Base-by-base conservation (phyloP, 2,888 invertebrate genomes). In the Andrena trimmerana region DNA sequence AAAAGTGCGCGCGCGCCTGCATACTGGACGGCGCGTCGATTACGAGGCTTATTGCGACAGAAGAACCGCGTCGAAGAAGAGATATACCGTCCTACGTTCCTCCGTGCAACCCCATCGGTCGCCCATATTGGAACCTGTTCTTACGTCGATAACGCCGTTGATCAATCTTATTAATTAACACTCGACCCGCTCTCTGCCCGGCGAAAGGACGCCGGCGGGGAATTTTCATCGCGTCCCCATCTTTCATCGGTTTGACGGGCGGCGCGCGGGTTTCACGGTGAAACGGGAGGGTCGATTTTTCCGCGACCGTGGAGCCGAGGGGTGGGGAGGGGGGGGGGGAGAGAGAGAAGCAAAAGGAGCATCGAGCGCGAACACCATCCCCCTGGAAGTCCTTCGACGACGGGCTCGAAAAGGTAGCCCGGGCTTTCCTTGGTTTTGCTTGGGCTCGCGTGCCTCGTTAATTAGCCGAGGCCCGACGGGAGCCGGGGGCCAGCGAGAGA, bases 121-220 rank as follows among this genome's bases (percentile, higher is more conserved):
- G 67, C 36, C 33, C 60, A 59, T 70, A 83, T 81, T 67, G 84
- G 85, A 91, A 91, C 91, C 91, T 88, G 89, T 90, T 90, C 86
- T 89, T 87, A 81, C 67, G 48, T 75, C 88, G 87, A 87, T 89
- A 59, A 85, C 87, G 85, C 84, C 85, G 89, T 91, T 92, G 90
- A 91, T 92, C 92, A 91, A 91, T 92, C 92, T 92, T 91, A 91
- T 91, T 92, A 92, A 92, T 92, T 92, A 92, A 90, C 91, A 92
- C 92, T 91, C 86, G 85, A 84, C 54, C 13, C 81, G 84, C 84
- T 83, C 80, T 20, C 63, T 33, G 50, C 8, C 36, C 73, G 13
- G 33, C 68, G 71, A 87, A 72, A 78, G 76, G 69, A 52, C 60
- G 63, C 72, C 62, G 71, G 54, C 50, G 20, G 59, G 48, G 75